Evolutionary conservation across 2,888 invertebrate species (phyloP).

Genomic region (Nemurella pictetii): DNA sequence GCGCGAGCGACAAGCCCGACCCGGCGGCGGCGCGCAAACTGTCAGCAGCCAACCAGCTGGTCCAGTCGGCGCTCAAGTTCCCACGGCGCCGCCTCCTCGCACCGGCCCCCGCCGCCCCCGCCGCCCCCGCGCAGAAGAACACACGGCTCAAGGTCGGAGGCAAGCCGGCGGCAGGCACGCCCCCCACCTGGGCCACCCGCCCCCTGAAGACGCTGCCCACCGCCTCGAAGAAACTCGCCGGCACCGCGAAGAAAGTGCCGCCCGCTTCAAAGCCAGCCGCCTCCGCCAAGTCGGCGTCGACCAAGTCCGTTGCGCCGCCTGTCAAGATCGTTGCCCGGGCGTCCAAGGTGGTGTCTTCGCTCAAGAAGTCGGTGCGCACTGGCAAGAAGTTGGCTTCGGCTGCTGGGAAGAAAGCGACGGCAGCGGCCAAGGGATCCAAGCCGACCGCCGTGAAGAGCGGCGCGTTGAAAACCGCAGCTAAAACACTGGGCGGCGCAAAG

Average conservation of each 20-base stretch:
- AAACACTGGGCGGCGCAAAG: neutral
- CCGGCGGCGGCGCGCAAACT: neutral
- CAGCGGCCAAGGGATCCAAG: neutral
- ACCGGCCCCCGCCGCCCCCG: neutral
- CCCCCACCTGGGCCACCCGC: neutral
- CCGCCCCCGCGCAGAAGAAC: neutral
- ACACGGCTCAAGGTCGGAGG: too few relatives aligned
- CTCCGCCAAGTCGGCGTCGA: neutral
- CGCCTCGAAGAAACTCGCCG: neutral
- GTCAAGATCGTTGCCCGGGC: neutral
- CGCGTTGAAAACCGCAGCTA: neutral
- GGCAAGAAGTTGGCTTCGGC: neutral
- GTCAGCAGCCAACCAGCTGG: neutral
- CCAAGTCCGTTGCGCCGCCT: neutral
- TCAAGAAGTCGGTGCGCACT: neutral
- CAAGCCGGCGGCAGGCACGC: neutral
- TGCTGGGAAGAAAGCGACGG: neutral
- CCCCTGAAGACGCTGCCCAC: neutral
- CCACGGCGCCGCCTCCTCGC: neutral
- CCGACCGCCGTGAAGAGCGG: neutral
- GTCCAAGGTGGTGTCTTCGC: neutral
- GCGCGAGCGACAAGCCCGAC: neutral
- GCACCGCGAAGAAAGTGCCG: too few relatives aligned
- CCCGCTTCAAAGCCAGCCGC: neutral
- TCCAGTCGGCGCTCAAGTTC: conserved; percentile 3